Conservation (phyloP, 2,888 invertebrate genomes). For the Mongoloraphidia duomilia region DNA sequence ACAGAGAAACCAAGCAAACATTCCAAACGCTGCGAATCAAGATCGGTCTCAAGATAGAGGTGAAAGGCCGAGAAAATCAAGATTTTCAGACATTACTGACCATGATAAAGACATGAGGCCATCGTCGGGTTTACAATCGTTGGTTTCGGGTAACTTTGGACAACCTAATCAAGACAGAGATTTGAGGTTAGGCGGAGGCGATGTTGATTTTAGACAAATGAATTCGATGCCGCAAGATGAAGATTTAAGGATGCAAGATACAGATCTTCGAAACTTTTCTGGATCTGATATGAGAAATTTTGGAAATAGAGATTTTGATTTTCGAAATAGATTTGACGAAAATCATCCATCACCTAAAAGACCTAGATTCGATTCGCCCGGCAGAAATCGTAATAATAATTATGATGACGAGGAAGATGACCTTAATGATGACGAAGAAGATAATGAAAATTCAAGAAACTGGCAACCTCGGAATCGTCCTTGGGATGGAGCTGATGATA, state of each 20-base stretch:
- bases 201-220: background rate
- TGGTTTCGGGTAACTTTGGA: background rate
- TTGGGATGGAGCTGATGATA: background rate
- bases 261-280: background rate
- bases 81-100: constrained; percentile 5
- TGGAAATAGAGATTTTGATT: background rate
- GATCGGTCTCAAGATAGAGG: background rate
- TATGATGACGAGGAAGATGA: background rate
- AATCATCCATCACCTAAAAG: background rate
- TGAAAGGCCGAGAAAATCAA: constrained; percentile 4
- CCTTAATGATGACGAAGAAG: background rate
- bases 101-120: background rate
- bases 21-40: background rate
- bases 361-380: background rate
- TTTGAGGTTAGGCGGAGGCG: background rate
- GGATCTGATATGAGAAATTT: background rate
- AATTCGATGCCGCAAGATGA: background rate
- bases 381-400: background rate
- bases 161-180: background rate
- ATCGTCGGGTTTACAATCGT: background rate
- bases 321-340: background rate
- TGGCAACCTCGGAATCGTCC: background rate
- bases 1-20: constrained; percentile 5
- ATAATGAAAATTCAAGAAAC: background rate
- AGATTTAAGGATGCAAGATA: background rate